Evolutionary conservation across 35 echinoderm and acorn worm species (phyloP).

Genomic region (Lytechinus pictus): DNA sequence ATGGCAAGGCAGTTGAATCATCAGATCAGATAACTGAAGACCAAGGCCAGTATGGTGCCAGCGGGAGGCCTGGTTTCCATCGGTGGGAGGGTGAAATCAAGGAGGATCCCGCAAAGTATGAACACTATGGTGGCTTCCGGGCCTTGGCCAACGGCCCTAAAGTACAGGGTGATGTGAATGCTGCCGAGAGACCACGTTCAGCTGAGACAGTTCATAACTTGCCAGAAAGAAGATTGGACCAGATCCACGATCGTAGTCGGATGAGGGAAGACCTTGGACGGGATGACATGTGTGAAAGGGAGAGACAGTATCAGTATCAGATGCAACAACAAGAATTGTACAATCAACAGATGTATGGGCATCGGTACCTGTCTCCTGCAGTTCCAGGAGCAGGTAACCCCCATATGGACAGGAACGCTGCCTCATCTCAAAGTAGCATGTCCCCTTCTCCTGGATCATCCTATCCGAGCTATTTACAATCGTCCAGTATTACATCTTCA

Average conservation of each 20-base stretch:
- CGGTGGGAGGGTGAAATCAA: neutral
- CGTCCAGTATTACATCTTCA: neutral
- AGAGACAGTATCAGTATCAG: neutral
- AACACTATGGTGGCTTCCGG: neutral
- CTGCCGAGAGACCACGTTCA: neutral
- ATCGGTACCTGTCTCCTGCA: neutral
- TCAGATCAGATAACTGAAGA: neutral
- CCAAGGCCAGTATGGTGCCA: neutral
- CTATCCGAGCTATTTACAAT: neutral
- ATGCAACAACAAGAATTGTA: neutral
- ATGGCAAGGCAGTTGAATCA: constrained; percentile 23
- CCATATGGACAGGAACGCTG: neutral
- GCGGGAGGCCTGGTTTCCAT: neutral
- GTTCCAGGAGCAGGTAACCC: neutral
- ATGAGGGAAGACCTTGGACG: neutral
- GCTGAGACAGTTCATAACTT: neutral
- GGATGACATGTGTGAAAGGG: neutral
- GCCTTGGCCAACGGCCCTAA: neutral
- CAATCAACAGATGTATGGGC: neutral
- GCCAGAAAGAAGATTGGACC: neutral
- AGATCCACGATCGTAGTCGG: neutral
- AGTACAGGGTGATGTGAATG: constrained; percentile 1
- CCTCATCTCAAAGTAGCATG: neutral
- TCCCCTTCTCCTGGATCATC: constrained; percentile 16
- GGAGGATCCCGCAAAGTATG: neutral